Evolutionary conservation across 2,113 vertebrate genomes (phyloP), one percentile per base, ranked within the genome.

Genomic region (rat (Rattus norvegicus)): DNA sequence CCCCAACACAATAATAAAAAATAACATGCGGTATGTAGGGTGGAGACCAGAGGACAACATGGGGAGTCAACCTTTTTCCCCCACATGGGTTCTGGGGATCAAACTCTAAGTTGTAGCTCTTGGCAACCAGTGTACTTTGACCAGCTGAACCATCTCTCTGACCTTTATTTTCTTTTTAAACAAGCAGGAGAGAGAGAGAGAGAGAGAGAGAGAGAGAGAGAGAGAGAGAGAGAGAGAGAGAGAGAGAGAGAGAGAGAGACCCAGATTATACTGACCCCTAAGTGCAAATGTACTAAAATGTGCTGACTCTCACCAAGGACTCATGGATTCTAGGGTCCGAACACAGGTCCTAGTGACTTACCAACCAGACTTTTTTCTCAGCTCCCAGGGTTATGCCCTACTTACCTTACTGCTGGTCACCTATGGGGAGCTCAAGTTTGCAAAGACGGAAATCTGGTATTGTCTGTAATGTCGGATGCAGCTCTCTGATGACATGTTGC

Each of bases 231-330:
- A 7, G 20, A 61, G 61, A 6, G 20, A 2, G 5, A 61, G 5
- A 7, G 7, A 7, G 8, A 26, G 61, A 8, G 8, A 7, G 61
- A 26, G 10, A 5, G 9, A 1, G 36, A 8, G 30, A 92, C 65
- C 69, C 52, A 88, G 43, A 73, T 63, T 75, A 70, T 75, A 84
- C 39, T 81, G 59, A 56, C 70, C 92, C 84, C 79, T 90, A 93
- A 88, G 59, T 75, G 33, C 54, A 83, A 75, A 61, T 76, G 76
- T 86, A 52, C 47, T 80, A 49, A 87, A 90, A 54, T 39, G 70
- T 54, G 72, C 70, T 83, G 26, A 76, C 70, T 90, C 22, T 93
- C 24, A 88, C 75, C 93, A 92, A 94, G 77, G 49, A 92, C 33
- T 24, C 33, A 24, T 72, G 47, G 67, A 67, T 70, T 70, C 85